Base-by-base conservation (phyloP, 2,888 invertebrate genomes). In the Thelaira solivaga region DNA sequence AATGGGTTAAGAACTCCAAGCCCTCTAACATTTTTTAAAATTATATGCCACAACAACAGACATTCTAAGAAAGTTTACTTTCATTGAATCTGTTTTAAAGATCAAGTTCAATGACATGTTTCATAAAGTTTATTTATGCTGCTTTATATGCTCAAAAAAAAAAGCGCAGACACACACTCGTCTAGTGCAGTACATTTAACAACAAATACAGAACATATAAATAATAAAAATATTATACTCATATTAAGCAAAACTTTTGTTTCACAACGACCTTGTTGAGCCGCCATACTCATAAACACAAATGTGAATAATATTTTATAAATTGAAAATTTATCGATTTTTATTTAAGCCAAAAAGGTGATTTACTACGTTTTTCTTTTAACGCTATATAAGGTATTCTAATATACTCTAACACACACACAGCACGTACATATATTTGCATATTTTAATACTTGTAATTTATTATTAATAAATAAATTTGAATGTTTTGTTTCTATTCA, bases 51-150 rank as follows among this genome's bases (percentile, higher is more conserved):
- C n/a, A 45, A 57, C 39, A 47, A 49, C 29, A 68, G n/a, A 41
- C 31, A 62, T 29, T n/a, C n/a, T n/a, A n/a, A 45, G 5, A 1
- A 31, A 55, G 39, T 36, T 31, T 39, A 68, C 22, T 45, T 47
- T 10, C 43, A 47, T 10, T 10, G 55, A 68, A 59, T 5, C n/a
- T n/a, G 39, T 61, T 20, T n/a, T 24, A 43, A 45, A 36, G 39
- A 72, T 57, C 62, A 73, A 68, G 77, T 77, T 64, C 77, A 77
- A 51, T 77, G 73, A 59, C 73, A 73, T 59, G 68, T 43, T 22
- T 45, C 22, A 47, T 29, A 11, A 47, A 43, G 18, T 51, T 13
- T 51, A 22, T 29, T 31, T 36, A 36, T 36, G 11, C 11, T 36
- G 36, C 34, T n/a, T 39, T 4, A 39, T 16, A 39, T n/a, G 4